These are phyloP conservation scores for Syngnathus floridae DNA, from an alignment of 2,113 vertebrate genomes.

Conservation along the genomic window DNA sequence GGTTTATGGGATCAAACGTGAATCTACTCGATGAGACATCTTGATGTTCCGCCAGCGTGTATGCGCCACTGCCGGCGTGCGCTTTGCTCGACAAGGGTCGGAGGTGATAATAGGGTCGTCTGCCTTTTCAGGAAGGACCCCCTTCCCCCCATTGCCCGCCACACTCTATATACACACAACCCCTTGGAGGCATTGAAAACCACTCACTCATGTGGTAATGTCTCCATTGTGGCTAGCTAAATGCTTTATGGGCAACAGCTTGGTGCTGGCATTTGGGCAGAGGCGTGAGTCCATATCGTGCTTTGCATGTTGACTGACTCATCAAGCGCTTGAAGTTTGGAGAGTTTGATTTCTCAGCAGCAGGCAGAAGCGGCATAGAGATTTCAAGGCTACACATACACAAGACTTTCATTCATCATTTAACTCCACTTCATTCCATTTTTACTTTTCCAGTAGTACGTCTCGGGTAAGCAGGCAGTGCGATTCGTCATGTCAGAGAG, in stretches of 20 bases:
- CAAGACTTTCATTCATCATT: slow-evolving; percentile 8
- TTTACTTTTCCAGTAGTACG: slow-evolving; percentile 20
- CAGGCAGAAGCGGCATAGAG: slow-evolving; percentile 12
- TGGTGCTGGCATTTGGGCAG: slow-evolving; percentile 64
- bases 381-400: slow-evolving; percentile 16
- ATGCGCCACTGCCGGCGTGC: slow-evolving; percentile 23
- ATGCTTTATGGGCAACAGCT: slow-evolving; percentile 70
- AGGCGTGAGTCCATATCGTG: slow-evolving; percentile 43
- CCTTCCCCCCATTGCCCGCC: slow-evolving; percentile 13
- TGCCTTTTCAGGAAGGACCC: slow-evolving; percentile 56
- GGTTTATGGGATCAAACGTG: too few relatives aligned
- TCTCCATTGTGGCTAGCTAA: slow-evolving; percentile 67
- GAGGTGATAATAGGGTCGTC: slow-evolving; percentile 65
- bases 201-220: slow-evolving; percentile 76
- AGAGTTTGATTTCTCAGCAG: slow-evolving; percentile 20
- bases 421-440: slow-evolving; percentile 19
- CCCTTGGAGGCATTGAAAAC: slow-evolving; percentile 57
- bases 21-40: too few relatives aligned
- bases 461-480: slow-evolving; percentile 51
- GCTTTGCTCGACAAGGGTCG: slow-evolving; percentile 56
- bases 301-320: slow-evolving; percentile 25
- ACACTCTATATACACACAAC: slow-evolving; percentile 55
- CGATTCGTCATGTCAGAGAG: slow-evolving; percentile 69
- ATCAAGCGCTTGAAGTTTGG: slow-evolving; percentile 19
- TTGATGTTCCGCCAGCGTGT: background rate